Evolutionary conservation across 2,888 invertebrate genomes (phyloP).

Genomic region (Eupithecia centaureata): DNA sequence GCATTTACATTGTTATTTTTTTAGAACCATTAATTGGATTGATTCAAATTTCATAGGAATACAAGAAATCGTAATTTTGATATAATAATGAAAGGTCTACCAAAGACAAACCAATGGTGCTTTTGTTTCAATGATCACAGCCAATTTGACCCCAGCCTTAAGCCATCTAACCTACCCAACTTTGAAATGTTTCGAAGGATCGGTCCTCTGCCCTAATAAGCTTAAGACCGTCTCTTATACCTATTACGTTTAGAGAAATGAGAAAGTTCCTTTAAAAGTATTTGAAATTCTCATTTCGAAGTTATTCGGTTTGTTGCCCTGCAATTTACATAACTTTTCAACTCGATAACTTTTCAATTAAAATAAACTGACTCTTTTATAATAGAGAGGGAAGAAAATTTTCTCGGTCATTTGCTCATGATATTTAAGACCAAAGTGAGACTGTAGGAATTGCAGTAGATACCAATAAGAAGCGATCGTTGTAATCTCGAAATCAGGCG

Average conservation of each 20-base stretch:
- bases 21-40: no score
- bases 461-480: no score
- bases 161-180: slow-evolving; percentile 47
- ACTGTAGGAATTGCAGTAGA: neutral
- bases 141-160: neutral
- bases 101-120: neutral
- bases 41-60: no score
- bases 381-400: slow-evolving; percentile 9
- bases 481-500: no score
- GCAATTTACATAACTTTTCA: slow-evolving; percentile 51
- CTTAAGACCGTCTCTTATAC: slow-evolving; percentile 61
- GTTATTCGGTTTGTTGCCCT: slow-evolving; percentile 64
- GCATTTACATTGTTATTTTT: no score
- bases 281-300: slow-evolving; percentile 55
- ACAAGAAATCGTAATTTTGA: no score
- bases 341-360: slow-evolving; percentile 16
- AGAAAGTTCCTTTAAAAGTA: slow-evolving; percentile 48
- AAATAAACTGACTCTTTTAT: slow-evolving; percentile 11
- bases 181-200: slow-evolving; percentile 70
- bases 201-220: slow-evolving; percentile 69
- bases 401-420: slow-evolving; percentile 64
- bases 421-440: slow-evolving; percentile 32
- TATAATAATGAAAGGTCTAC: neutral
- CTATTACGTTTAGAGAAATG: slow-evolving; percentile 63
- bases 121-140: neutral